Percentiles rank a stretch among this genome's conserved stretches.
These are phyloP conservation scores for Agapornis roseicollis DNA, from an alignment of 2,113 vertebrate genomes.

Conservation along the genomic window DNA sequence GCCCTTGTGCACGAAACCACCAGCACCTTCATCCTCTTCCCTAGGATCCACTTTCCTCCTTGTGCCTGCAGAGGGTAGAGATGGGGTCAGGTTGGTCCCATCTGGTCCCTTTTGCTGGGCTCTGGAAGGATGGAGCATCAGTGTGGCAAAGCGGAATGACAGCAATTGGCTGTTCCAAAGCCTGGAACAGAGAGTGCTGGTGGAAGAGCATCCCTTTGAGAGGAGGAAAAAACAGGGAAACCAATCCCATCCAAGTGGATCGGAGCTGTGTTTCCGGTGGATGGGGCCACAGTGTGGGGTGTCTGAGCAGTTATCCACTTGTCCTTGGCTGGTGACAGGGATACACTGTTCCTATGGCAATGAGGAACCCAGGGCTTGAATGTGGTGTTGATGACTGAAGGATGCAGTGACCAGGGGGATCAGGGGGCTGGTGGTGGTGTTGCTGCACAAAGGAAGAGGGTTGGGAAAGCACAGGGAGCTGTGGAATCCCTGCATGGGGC, in stretches of 20 bases:
- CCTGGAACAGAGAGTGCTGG: accelerated
- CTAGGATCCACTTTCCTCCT: not conserved
- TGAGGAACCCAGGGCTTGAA: not conserved
- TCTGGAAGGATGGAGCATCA: not conserved
- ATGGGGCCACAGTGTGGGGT: accelerated
- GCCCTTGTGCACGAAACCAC: not conserved
- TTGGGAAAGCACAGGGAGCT: not conserved
- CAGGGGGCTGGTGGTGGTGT: accelerated
- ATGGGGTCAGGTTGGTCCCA: accelerated
- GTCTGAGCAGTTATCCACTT: not conserved
- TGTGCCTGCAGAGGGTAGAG: not conserved
- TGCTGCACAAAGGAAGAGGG: not conserved
- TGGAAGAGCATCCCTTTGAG: not conserved
- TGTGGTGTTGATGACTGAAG: not conserved
- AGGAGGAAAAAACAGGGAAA: not conserved
- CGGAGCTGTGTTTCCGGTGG: accelerated
- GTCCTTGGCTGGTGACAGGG: not conserved
- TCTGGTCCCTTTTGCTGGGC: not conserved
- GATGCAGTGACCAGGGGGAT: not conserved
- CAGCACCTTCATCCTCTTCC: not conserved
- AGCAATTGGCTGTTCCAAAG: accelerated
- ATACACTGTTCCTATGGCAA: not conserved
- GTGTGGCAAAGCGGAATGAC: accelerated
- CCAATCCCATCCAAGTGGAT: not conserved
- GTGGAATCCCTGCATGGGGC: not conserved